These are phyloP conservation scores for Cheilosia soror DNA, from an alignment of 2,888 invertebrate genomes.

Conservation along the genomic window DNA sequence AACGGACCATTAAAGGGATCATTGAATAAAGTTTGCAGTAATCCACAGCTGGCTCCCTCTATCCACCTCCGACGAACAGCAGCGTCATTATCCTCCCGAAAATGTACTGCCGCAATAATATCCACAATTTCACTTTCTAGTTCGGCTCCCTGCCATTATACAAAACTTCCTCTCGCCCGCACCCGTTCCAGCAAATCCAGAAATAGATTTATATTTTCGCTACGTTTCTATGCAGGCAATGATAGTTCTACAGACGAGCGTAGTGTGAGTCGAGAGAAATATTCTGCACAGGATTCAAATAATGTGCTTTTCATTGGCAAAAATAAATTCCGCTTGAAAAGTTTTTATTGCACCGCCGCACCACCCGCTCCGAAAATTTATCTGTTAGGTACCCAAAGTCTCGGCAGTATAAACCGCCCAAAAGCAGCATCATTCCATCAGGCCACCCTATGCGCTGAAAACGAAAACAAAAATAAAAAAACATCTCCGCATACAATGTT, in stretches of 20 bases:
- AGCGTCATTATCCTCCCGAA: constrained; percentile 60
- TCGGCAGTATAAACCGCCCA: neutral
- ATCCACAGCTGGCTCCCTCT: constrained; percentile 43
- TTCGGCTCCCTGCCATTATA: constrained; percentile 24
- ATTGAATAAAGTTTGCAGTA: constrained; percentile 72
- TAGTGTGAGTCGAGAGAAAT: constrained; percentile 19
- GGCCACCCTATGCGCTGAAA: constrained; percentile 11
- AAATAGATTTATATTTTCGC: constrained; percentile 64
- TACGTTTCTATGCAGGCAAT: constrained; percentile 54
- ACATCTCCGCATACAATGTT: constrained; percentile 37
- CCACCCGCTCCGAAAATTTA: constrained; percentile 64
- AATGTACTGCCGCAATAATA: constrained; percentile 68
- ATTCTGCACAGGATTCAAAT: constrained; percentile 72
- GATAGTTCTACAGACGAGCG: constrained; percentile 48
- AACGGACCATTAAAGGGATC: constrained; percentile 66
- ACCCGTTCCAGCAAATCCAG: constrained; percentile 30
- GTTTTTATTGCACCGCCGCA: constrained; percentile 67
- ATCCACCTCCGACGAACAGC: neutral
- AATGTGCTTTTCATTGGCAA: constrained; percentile 75
- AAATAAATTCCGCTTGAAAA: constrained; percentile 75
- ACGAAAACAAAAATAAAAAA: constrained; percentile 32
- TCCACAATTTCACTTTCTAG: constrained; percentile 61
- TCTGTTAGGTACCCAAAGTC: constrained; percentile 41
- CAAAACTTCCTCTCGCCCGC: neutral
- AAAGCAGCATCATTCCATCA: constrained; percentile 49